These are phyloP conservation scores for Peromyscus eremicus DNA, from an alignment of 2,797 vertebrate genomes.

Conservation along the genomic window DNA sequence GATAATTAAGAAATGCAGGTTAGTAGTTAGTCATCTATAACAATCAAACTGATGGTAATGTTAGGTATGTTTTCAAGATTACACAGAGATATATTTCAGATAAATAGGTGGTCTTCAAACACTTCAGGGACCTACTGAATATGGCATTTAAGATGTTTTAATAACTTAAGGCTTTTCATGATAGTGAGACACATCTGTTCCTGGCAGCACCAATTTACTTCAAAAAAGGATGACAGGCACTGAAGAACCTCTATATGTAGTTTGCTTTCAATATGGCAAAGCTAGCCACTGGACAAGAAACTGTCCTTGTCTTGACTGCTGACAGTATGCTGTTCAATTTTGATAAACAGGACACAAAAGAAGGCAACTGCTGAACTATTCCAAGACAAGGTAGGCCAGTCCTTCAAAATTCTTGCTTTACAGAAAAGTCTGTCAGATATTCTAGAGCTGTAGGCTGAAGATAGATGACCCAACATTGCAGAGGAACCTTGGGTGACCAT, in stretches of 20 bases:
- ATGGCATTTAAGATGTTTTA: not conserved
- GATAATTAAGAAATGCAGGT: not conserved
- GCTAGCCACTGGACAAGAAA: not conserved
- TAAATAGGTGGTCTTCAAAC: not conserved
- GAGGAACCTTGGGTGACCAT: not conserved
- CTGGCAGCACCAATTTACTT: not conserved
- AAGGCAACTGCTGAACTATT: not conserved
- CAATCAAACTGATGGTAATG: not conserved
- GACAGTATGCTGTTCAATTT: not conserved
- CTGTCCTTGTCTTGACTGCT: not conserved
- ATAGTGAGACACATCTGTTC: not conserved
- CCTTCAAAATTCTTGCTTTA: not conserved
- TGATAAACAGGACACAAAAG: not conserved
- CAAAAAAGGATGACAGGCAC: not conserved
- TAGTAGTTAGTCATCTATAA: not conserved
- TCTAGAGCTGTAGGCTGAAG: not conserved
- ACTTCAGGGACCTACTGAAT: not conserved
- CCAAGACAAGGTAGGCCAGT: not conserved
- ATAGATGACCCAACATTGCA: not conserved
- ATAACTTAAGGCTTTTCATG: not conserved
- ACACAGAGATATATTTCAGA: not conserved
- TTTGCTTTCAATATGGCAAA: not conserved
- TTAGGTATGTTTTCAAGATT: not conserved
- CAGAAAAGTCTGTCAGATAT: not conserved
- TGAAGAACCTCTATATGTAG: not conserved